A percentile compares a stretch with the other conserved stretches of the same genome.
These are phyloP conservation scores for Lophotriccus pileatus DNA, from an alignment of 2,797 vertebrate species.

Conservation along the genomic window DNA sequence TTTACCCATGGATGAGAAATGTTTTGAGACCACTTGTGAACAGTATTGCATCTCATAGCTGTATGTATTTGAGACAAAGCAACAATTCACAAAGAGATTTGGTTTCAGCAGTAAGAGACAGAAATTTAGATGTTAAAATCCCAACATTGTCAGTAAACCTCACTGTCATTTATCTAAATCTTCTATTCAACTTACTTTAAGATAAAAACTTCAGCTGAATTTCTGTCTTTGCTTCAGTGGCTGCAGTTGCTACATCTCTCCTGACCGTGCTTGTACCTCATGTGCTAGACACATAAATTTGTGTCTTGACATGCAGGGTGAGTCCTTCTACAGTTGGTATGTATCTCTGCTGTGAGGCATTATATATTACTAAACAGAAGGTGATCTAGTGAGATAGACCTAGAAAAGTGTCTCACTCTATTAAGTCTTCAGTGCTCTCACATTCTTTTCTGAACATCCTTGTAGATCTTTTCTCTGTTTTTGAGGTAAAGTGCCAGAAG, in stretches of 20 bases:
- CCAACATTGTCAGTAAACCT: not conserved
- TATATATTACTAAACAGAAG: not conserved
- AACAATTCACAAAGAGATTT: not conserved
- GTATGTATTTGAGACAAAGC: not conserved
- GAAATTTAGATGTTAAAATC: not conserved
- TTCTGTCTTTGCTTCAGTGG: not conserved
- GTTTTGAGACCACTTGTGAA: not conserved
- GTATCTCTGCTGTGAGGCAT: not conserved
- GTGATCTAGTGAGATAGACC: not conserved
- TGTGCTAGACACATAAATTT: not conserved
- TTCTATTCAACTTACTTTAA: not conserved
- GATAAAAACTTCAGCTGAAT: not conserved
- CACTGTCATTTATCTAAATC: not conserved
- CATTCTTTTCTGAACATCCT: not conserved
- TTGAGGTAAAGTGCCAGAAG: not conserved
- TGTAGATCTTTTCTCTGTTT: not conserved
- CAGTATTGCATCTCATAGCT: accelerated
- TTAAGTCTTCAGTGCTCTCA: not conserved
- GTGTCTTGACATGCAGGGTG: not conserved
- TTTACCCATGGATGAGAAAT: not conserved
- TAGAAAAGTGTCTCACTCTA: not conserved
- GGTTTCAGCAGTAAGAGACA: not conserved
- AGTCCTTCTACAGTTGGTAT: not conserved
- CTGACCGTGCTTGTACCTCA: not conserved
- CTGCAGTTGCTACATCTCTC: not conserved